Conservation (phyloP, 1,140 invertebrate species). For the Odontomachus brunneus region DNA sequence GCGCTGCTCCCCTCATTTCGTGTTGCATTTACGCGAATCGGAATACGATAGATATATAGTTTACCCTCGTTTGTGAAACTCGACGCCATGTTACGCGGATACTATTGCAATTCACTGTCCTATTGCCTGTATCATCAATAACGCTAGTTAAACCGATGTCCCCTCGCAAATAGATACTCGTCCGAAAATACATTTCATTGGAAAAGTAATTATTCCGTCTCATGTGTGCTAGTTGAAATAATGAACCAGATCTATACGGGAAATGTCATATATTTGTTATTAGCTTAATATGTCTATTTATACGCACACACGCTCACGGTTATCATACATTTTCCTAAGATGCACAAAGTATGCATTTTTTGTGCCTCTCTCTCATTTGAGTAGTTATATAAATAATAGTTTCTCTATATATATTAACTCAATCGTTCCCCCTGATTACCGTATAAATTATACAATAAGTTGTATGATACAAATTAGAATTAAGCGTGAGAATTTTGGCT, state of each 20-base stretch:
- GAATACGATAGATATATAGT: constrained; percentile 22
- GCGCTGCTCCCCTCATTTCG: not conserved
- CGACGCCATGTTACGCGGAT: constrained; percentile 25
- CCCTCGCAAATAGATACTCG: not conserved
- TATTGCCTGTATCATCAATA: not conserved
- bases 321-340: not conserved
- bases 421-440: not conserved
- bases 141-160: not conserved
- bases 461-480: constrained; percentile 14
- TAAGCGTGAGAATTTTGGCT: constrained; percentile 17
- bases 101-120: constrained; percentile 8
- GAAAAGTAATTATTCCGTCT: not conserved
- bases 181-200: not conserved
- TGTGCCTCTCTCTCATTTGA: not conserved
- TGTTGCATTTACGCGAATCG: constrained; percentile 19
- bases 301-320: not conserved
- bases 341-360: not conserved
- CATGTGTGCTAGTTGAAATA: too few relatives aligned
- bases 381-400: constrained; percentile 2
- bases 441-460: not conserved
- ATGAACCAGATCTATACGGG: too few relatives aligned
- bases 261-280: too few relatives aligned
- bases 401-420: constrained; percentile 9
- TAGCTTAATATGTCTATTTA: not conserved
- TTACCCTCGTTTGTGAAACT: not conserved